Base-by-base conservation (phyloP, 2,888 invertebrate genomes). In the Ormyrus pomaceus region DNA sequence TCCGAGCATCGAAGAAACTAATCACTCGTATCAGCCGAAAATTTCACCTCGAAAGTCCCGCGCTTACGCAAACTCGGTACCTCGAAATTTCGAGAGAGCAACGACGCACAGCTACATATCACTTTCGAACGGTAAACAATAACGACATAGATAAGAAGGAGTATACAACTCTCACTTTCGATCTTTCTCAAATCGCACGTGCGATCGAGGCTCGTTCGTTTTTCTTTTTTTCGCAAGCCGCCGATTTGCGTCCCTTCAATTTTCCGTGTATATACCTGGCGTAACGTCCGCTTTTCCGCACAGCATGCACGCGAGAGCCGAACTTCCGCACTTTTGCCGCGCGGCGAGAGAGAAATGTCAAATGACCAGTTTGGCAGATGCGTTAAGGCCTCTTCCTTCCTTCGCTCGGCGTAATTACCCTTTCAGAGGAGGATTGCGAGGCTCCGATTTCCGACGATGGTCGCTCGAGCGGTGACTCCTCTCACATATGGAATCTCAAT, bases 141-240 rank as follows among this genome's bases (percentile, higher is more conserved):
- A 69, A 61, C 76, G 58, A 50, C n/a, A 34, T 34, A 76, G 66
- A 80, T 80, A 76, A 71, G 66, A 45, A 34, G 46, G 55, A 13
- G 53, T n/a, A 0, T 2, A 19, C 55, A 71, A 73, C 80, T 80
- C 77, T 80, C 77, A 80, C 77, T 77, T 77, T 80, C 70, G 71
- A 80, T 79, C 75, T 71, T 76, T 71, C 64, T 69, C 56, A 62
- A 55, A 73, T 8, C n/a, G 8, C 55, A 61, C 19, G 51, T 56
- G 68, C 58, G 46, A 13, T 13, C 46, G 11, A n/a, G 45, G 50
- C 10, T 9, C 68, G 56, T 45, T 59, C 45, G 13, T 13, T 13
- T 13, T 13, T 13, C 0, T 19, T 19, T 6, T 72, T 78, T 78
- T 66, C 59, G 77, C 50, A 77, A 71, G 7, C 10, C 34, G 13